Evolutionary conservation across 2,888 invertebrate genomes (phyloP).

Genomic region (Hermaeophaga mercurialis): DNA sequence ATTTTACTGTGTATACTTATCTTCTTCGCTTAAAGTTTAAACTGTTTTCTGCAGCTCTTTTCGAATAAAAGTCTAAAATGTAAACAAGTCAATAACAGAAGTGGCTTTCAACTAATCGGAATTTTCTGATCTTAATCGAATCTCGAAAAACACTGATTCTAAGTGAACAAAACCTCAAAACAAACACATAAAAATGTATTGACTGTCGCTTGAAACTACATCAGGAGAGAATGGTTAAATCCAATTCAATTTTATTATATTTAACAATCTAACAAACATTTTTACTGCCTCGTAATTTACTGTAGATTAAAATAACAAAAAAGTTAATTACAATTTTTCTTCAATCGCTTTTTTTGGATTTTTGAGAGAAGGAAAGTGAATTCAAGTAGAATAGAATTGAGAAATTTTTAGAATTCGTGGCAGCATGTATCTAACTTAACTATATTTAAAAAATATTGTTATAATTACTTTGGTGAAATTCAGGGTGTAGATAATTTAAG

Average conservation of each 20-base stretch:
- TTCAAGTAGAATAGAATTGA: no score
- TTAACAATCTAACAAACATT: no score
- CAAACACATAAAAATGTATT: conserved; percentile 9
- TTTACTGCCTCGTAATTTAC: no score
- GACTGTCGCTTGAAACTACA: conserved; percentile 1
- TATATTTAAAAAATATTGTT: no score
- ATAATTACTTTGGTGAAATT: no score
- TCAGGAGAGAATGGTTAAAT: background rate
- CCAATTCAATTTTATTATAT: background rate
- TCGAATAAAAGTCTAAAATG: conserved; percentile 1
- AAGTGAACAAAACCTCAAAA: conserved; percentile 14
- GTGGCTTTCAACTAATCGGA: conserved; percentile 15
- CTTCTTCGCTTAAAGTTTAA: conserved; percentile 2
- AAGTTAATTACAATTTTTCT: no score
- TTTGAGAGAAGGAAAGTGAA: no score
- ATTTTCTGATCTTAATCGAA: conserved; percentile 17
- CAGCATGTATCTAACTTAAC: no score
- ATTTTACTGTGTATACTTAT: background rate
- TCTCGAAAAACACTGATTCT: conserved; percentile 9
- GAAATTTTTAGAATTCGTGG: no score
- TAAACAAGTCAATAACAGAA: conserved; percentile 16
- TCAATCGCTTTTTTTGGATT: no score
- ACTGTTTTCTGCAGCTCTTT: conserved; percentile 1
- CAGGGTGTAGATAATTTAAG: no score
- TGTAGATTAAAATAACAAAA: no score